Evolutionary conservation across 2,113 vertebrate genomes (phyloP), one percentile per base, ranked within the genome.

Genomic region (Thunnus thynnus): DNA sequence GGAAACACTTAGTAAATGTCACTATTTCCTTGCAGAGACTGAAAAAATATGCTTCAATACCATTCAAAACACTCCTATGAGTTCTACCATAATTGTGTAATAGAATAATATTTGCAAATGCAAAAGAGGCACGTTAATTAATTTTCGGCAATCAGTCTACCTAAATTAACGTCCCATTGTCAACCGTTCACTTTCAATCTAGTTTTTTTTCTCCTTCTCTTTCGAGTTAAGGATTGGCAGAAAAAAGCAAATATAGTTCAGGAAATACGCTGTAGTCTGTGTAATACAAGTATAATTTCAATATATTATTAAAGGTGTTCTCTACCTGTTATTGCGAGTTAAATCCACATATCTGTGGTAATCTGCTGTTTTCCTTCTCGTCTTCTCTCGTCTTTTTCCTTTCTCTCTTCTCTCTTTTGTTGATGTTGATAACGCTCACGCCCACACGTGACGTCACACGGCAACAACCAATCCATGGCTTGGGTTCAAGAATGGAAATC

Each of bases 371-470:
- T 22, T 76, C 64, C 30, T 85, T 74, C 60, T 67, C 46, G 27
- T 71, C 67, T 73, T 41, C 61, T 85, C 30, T 62, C 1, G 14
- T 65, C 69, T 66, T 48, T 78, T 55, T 47, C 27, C 46, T 70
- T 72, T 89, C 66, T 84, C 75, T 65, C 57, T 83, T 86, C 32
- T 80, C 52, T 85, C 84, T 85, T 92, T 93, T 94, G 93, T 94
- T 94, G 93, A 93, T 51, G 91, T 93, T 86, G 70, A 60, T 0
- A 54, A 56, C 36, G 66, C n/a, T 44, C 80, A 89, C 93, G 84
- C 89, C 90, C 79, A 86, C 67, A 10, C 2, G 0, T 0, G 0
- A 76, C 81, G 89, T 83, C 78, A 81, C 1, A 1, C 0, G 0
- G 4, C 0, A 36, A 7, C 8, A 64, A 14, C 90, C 91, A 93